phyloP scores from a whole-genome alignment of 2,888 invertebrate genomes.

The Tetanocera ferruginea region DNA sequence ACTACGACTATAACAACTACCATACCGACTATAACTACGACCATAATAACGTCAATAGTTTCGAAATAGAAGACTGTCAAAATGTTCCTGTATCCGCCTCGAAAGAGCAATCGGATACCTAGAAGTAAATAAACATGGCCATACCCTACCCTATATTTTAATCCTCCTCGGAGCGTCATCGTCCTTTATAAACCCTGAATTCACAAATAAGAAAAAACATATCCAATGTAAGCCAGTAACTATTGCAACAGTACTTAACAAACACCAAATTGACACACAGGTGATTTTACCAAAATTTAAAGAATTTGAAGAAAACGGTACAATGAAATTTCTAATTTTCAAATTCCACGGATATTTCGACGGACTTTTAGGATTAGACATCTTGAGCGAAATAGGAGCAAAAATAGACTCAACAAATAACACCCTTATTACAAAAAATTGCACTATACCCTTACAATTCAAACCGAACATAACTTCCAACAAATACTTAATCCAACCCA shows the following conservation, averaged over 20 bases:
- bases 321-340: conserved; percentile 1
- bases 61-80: conserved; percentile 1
- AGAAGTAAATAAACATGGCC: conserved; percentile 9
- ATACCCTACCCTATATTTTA: background rate
- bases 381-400: too few species aligned
- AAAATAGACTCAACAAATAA: too few species aligned
- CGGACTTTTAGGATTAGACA: too few species aligned
- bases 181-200: conserved; percentile 23
- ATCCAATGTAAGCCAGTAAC: conserved; percentile 11
- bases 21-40: too few species aligned
- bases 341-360: background rate
- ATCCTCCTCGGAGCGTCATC: background rate
- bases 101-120: conserved; percentile 6
- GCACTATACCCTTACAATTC: too few species aligned
- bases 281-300: conserved; percentile 17
- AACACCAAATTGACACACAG: conserved; percentile 4
- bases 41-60: background rate
- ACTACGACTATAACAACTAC: too few species aligned
- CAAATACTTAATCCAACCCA: too few species aligned
- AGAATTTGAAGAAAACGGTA: conserved; percentile 21
- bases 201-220: background rate
- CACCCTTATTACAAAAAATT: background rate
- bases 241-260: background rate
- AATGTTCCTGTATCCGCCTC: conserved; percentile 15
- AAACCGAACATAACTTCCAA: too few species aligned